Evolutionary conservation across 2,888 invertebrate genomes (phyloP).

Genomic region (Fissipunctia ypsillon): DNA sequence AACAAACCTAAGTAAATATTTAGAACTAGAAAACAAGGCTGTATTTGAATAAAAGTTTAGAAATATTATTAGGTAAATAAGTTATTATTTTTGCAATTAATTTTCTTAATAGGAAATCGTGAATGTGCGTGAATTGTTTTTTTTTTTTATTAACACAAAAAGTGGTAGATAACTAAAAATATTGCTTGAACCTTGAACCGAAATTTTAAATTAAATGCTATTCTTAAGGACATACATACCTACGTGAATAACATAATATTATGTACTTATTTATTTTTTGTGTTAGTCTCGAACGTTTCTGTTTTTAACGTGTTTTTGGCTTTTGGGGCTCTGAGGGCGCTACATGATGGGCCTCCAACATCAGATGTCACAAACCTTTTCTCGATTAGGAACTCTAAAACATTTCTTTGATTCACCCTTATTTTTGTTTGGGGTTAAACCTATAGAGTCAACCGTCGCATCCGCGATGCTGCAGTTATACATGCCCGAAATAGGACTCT

Average conservation of each 20-base stretch:
- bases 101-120: not conserved
- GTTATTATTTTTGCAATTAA: not conserved
- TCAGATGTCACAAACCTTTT: not conserved
- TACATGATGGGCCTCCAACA: not conserved
- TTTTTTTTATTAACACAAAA: conserved; percentile 6
- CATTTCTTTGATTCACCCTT: not conserved
- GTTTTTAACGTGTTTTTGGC: not conserved
- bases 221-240: not conserved
- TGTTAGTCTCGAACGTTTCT: not conserved
- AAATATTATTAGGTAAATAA: conserved; percentile 12
- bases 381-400: not conserved
- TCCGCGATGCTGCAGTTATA: not conserved
- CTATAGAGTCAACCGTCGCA: too few species aligned
- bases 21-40: not conserved
- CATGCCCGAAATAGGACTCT: not conserved
- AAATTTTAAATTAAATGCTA: conserved; percentile 18
- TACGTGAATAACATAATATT: not conserved
- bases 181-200: conserved; percentile 38
- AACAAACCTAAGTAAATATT: not conserved
- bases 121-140: conserved; percentile 11
- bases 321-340: not conserved
- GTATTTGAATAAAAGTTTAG: conserved; percentile 3
- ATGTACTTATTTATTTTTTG: not conserved
- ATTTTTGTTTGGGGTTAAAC: not conserved
- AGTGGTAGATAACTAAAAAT: conserved; percentile 33